phyloP scores from a whole-genome alignment of 2,888 invertebrate genomes.

The Thymelicus sylvestris region DNA sequence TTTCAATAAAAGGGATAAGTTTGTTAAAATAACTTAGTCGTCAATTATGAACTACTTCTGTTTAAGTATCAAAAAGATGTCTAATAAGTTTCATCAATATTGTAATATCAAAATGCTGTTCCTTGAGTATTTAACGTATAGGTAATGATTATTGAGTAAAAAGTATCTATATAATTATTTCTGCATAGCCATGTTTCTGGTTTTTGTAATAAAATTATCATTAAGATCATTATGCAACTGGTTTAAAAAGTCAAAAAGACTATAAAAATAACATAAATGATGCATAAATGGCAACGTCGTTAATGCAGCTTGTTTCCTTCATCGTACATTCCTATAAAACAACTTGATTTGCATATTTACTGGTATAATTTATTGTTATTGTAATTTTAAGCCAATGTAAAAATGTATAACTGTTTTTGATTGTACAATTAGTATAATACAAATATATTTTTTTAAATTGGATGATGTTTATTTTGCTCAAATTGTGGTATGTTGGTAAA shows the following conservation, averaged over 20 bases:
- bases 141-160: no score
- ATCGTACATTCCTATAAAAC: background rate
- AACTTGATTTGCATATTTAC: background rate
- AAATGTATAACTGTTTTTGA: background rate
- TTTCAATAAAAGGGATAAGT: constrained; percentile 72
- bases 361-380: constrained; percentile 10
- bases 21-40: constrained; percentile 63
- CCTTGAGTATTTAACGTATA: no score
- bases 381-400: background rate
- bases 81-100: no score
- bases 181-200: background rate
- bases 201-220: background rate
- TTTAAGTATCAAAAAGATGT: background rate
- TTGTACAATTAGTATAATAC: constrained; percentile 6
- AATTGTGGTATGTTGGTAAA: no score
- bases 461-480: background rate
- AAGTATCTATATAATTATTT: no score
- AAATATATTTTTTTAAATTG: background rate
- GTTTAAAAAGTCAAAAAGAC: background rate
- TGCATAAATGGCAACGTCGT: background rate
- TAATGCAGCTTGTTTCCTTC: background rate
- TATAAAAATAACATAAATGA: background rate
- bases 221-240: background rate
- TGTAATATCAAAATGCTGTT: no score
- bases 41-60: background rate